These are phyloP conservation scores for Atta texana DNA, from an alignment of 1,140 invertebrate species.

Conservation along the genomic window DNA sequence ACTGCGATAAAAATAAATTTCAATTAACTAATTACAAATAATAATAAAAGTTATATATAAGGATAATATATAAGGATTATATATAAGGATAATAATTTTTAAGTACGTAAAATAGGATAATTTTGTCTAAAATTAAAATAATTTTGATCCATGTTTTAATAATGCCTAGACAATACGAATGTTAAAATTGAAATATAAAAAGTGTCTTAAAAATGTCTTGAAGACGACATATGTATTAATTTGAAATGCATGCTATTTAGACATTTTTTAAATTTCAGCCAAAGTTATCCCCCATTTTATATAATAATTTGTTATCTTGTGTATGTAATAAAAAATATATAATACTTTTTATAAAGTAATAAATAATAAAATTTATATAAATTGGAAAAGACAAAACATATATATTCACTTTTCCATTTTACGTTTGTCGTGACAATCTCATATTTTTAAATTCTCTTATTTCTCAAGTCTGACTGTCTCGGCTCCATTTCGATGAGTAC, in stretches of 20 bases:
- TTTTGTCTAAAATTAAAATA: no score
- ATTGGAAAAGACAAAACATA: not conserved
- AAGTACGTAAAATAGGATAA: not conserved
- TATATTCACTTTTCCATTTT: not conserved
- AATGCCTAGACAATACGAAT: no score
- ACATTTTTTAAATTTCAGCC: no score
- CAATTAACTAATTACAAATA: conserved; percentile 18
- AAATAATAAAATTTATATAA: conserved; percentile 5
- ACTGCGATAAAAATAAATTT: not conserved
- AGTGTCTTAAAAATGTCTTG: no score
- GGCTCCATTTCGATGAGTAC: conserved; percentile 27
- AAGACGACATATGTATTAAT: no score
- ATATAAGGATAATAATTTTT: not conserved
- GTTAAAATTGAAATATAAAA: no score
- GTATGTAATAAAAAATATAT: not conserved
- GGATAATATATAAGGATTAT: not conserved
- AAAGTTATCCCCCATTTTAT: no score
- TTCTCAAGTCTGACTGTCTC: not conserved
- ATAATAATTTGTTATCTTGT: not conserved
- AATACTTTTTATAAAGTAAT: not conserved
- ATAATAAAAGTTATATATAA: not conserved
- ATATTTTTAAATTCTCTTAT: not conserved
- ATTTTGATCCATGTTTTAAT: no score
- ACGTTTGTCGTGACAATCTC: not conserved
- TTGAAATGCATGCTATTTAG: no score